Evolutionary conservation across 2,113 vertebrate genomes (phyloP), one percentile per base, ranked within the genome.

Genomic region (Melanostigma gelatinosum): DNA sequence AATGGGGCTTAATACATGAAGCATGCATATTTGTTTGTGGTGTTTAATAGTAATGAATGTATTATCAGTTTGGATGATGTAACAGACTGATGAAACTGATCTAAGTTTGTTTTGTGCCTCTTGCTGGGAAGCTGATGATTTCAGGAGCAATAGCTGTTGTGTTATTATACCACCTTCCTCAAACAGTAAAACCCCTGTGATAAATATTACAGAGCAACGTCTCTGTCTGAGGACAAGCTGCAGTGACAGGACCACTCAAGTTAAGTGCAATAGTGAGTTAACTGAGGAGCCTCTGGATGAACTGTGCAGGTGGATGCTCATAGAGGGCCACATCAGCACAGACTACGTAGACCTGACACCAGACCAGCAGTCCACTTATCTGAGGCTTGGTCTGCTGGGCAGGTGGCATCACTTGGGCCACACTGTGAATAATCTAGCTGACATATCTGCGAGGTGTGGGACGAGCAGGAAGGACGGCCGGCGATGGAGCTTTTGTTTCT

Each of bases 341-440:
- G 82, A 72, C 63, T 69, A 78, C 74, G 79, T 79, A 72, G 60
- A 82, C 40, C 61, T 82, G 64, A 68, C 60, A 64, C 63, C 54
- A 55, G 58, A 57, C 34, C 62, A 44, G 62, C 78, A 12, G 68
- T 71, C 52, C 44, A 27, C 66, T 44, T 7, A 8, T 13, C 60
- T 69, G 69, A 75, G 61, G 63, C 44, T 46, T 4, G 15, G 61
- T 72, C 62, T 54, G 61, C 66, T 15, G 68, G 72, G 68, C 58
- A 82, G 80, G 75, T 63, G 68, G 34, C 34, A 22, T 81, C 73
- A 38, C 67, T 36, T 68, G 36, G 62, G 66, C 79, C 69, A 16
- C 52, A 4, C 61, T 24, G 20, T 77, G 86, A 89, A 87, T 93
- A 90, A 92, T 87, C 87, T 64, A 82, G 77, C 34, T 89, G 88